Conservation (phyloP, 1,140 invertebrate species). For the Platyura marginata region DNA sequence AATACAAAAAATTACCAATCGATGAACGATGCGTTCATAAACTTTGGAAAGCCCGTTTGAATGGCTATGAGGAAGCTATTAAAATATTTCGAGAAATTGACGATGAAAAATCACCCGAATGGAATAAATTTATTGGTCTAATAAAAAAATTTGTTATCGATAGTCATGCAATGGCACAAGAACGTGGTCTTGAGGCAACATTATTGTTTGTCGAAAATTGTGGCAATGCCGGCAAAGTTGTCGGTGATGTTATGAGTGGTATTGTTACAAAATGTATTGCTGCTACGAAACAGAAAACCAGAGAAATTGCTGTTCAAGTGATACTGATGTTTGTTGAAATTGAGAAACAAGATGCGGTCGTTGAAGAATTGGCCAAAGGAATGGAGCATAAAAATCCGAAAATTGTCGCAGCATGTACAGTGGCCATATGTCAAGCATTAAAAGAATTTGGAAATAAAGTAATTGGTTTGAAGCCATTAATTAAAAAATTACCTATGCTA, state of each 20-base stretch:
- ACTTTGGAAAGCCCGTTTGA: conserved; percentile 84
- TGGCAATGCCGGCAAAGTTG: conserved; percentile 63
- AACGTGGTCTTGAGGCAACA: conserved; percentile 86
- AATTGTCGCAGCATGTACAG: conserved; percentile 72
- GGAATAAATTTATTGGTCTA: conserved; percentile 76
- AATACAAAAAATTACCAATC: conserved; percentile 79
- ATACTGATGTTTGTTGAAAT: conserved; percentile 89
- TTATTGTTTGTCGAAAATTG: conserved; percentile 82
- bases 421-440: conserved; percentile 52
- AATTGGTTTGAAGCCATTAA: conserved; percentile 68
- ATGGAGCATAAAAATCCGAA: conserved; percentile 93
- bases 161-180: conserved; percentile 87
- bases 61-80: conserved; percentile 83
- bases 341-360: conserved; percentile 79
- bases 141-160: conserved; percentile 92
- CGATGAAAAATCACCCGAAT: conserved; percentile 87
- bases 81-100: conserved; percentile 72
- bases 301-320: conserved; percentile 76
- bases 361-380: conserved; percentile 85
- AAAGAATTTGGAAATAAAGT: conserved; percentile 86
- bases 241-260: conserved; percentile 73
- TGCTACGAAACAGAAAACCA: conserved; percentile 78
- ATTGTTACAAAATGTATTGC: conserved; percentile 85
- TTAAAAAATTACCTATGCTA: conserved; percentile 70
- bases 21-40: conserved; percentile 87